A percentile compares a stretch with the other conserved stretches of the same genome.
phyloP scores from a whole-genome alignment of 1,140 invertebrate genomes.

The Rhyacophila brunnea region DNA sequence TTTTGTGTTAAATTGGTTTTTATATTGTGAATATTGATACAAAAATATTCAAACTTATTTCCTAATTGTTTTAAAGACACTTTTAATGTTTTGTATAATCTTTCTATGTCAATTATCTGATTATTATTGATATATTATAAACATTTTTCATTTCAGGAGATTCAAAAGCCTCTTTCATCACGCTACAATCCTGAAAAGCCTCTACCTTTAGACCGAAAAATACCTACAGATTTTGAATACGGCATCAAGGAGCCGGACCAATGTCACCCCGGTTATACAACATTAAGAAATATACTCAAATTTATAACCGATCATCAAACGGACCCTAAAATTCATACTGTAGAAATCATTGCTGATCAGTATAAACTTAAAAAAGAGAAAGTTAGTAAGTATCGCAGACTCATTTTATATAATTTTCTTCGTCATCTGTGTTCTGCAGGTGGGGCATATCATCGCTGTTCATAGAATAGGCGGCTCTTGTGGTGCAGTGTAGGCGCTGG shows the following conservation, averaged over 20 bases:
- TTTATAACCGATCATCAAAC: slow-evolving; percentile 52
- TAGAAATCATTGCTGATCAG: slow-evolving; percentile 49
- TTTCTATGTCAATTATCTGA: no score
- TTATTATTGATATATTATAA: no score
- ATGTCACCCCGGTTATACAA: slow-evolving; percentile 14
- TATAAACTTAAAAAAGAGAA: slow-evolving; percentile 53
- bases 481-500: no score
- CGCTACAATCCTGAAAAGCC: slow-evolving; percentile 37
- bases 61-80: no score
- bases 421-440: no score
- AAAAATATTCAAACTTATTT: no score
- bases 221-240: slow-evolving; percentile 29
- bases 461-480: no score
- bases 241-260: slow-evolving; percentile 17
- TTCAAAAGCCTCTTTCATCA: slow-evolving; percentile 25
- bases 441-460: no score
- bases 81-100: no score
- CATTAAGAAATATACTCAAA: slow-evolving; percentile 31
- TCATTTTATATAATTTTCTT: no score
- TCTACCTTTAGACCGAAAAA: slow-evolving; percentile 48
- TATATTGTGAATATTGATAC: no score
- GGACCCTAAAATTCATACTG: slow-evolving; percentile 46
- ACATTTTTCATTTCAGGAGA: background rate
- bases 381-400: slow-evolving; percentile 41
- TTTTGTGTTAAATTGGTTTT: no score